Evolutionary conservation across 2,797 vertebrate species (phyloP), one percentile per base, ranked within the genome.

Genomic region (Danio albolineatus): DNA sequence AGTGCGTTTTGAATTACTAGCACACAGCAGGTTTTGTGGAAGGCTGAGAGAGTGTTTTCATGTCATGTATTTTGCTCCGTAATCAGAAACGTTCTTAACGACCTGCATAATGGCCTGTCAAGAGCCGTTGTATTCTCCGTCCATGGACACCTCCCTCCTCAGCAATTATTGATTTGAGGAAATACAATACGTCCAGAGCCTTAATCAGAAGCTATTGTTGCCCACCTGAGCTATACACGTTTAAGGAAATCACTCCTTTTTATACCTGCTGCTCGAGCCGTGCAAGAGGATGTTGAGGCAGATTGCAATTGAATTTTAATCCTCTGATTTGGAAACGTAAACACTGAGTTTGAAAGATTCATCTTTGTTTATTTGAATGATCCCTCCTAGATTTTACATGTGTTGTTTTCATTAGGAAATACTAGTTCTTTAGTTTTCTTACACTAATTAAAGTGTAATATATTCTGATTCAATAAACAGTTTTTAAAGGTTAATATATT

Each of bases 81-180:
- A 86, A 89, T 91, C 86, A 88, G 78, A 73, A 86, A 67, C 56
- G 79, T 84, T 89, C 83, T 87, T 86, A 90, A 81, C 66, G 28
- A 80, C 77, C 28, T 53, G 49, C 65, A 71, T 74, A 86, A 90
- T 86, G 85, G 82, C 83, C 85, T 80, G 74, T 57, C 70, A 21
- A 56, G 56, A 51, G 61, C 49, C 51, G 17, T 48, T 51, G 74
- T 54, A 78, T 79, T 82, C 43, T 8, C 13, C 53, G 16, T 57
- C 46, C 9, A 19, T 21, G 28, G 13, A 77, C 21, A 9, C 53
- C 64, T 66, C 21, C 53, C n/a, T 69, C 38, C 65, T 39, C 53
- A 21, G 53, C 36, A 38, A 60, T 38, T 73, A 73, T 73, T 57
- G 70, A 73, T 59, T 49, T 70, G 66, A 61, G 49, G 36, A 78